phyloP scores from a whole-genome alignment of 2,797 vertebrate genomes.

The Manis javanica region DNA sequence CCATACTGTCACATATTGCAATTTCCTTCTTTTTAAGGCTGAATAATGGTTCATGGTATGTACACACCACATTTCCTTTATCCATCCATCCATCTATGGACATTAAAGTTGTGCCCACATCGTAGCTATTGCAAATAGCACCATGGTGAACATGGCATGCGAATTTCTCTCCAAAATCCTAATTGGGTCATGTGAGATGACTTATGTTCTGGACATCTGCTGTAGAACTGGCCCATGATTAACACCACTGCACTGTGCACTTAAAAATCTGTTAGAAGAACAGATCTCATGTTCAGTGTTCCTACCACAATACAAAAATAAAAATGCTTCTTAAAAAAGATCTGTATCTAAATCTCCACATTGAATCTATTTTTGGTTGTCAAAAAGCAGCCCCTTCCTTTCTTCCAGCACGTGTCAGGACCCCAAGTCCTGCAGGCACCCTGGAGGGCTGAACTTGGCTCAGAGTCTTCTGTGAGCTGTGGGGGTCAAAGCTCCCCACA shows the following conservation, averaged over 20 bases:
- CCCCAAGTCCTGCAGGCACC: not conserved
- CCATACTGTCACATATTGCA: too few species aligned
- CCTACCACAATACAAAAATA: not conserved
- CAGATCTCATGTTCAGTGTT: not conserved
- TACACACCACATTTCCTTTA: not conserved
- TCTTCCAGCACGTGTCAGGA: not conserved
- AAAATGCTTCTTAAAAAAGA: not conserved
- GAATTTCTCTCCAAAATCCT: not conserved
- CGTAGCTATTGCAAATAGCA: not conserved
- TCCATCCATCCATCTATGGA: not conserved
- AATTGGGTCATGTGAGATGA: not conserved
- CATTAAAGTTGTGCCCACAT: not conserved
- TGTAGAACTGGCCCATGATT: fast-evolving
- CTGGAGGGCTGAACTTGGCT: not conserved
- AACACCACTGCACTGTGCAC: fast-evolving
- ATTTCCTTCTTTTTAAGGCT: not conserved
- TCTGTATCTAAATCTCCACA: not conserved
- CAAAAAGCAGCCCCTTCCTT: not conserved
- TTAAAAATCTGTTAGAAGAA: not conserved
- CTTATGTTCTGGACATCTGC: fast-evolving
- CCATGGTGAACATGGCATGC: fast-evolving
- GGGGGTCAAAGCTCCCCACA: fast-evolving
- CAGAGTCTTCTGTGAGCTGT: not conserved
- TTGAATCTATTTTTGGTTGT: not conserved
- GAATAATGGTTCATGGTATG: not conserved